Percentiles rank a stretch among this genome's conserved stretches.
phyloP scores from a whole-genome alignment of 2,797 vertebrate genomes.

The Acipenser oxyrinchus region DNA sequence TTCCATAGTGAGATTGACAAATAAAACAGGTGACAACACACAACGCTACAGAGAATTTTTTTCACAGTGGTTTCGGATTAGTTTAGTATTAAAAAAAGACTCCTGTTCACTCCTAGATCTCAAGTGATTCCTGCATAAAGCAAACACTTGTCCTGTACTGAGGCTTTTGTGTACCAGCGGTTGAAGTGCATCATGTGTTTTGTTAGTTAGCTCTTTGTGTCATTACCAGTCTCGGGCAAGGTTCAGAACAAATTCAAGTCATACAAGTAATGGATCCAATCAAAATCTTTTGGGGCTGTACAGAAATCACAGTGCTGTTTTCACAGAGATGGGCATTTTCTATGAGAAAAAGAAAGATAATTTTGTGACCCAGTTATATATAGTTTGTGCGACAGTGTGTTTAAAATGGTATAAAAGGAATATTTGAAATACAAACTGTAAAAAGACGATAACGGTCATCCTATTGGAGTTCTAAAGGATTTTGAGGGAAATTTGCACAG shows the following conservation, averaged over 20 bases:
- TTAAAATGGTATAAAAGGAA: conserved; percentile 9
- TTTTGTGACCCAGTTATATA: conserved; percentile 10
- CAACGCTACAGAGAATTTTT: no score
- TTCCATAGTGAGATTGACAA: no score
- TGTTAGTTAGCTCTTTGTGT: no score
- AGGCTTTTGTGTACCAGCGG: no score
- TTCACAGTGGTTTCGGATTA: no score
- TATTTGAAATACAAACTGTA: conserved; percentile 16
- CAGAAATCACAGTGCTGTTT: neutral
- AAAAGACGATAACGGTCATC: conserved; percentile 9
- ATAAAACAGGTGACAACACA: no score
- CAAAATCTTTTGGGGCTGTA: neutral
- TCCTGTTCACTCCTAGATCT: no score
- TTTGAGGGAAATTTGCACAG: conserved; percentile 5
- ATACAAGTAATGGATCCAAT: neutral
- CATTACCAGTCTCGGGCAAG: neutral
- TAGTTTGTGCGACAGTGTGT: neutral
- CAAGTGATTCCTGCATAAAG: no score
- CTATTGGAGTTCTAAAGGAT: conserved; percentile 12
- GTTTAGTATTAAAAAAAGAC: no score
- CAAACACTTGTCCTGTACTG: no score
- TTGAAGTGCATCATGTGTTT: no score
- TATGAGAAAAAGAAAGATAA: neutral
- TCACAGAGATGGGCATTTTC: conserved; percentile 7
- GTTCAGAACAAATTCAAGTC: neutral